Percentiles rank a stretch among this genome's conserved stretches.
These are phyloP conservation scores for Caenorhabditis macrosperma DNA, from an alignment of 2,888 invertebrate genomes.

Conservation along the genomic window DNA sequence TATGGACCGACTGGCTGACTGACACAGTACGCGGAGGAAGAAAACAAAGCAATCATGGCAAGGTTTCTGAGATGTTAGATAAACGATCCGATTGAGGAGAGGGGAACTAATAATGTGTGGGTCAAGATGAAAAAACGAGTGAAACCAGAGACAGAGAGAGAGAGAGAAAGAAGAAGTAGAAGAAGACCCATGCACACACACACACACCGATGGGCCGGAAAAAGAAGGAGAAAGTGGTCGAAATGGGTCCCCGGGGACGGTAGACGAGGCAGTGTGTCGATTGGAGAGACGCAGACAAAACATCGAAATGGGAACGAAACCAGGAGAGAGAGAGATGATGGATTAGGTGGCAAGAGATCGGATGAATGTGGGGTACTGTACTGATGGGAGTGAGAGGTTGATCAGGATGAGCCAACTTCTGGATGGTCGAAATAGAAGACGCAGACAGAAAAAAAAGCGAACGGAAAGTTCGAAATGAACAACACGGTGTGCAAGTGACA, in stretches of 20 bases:
- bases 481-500: background rate
- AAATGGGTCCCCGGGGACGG: slow-evolving; percentile 55
- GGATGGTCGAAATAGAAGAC: background rate
- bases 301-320: slow-evolving; percentile 21
- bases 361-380: no score
- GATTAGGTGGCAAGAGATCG: slow-evolving; percentile 26
- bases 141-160: slow-evolving; percentile 9
- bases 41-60: background rate
- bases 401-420: slow-evolving; percentile 12
- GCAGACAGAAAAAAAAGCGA: background rate
- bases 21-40: background rate
- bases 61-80: slow-evolving; percentile 26
- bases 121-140: slow-evolving; percentile 33
- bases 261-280: slow-evolving; percentile 8
- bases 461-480: background rate
- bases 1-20: background rate
- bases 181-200: slow-evolving; percentile 31
- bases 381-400: background rate
- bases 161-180: no score
- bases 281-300: slow-evolving; percentile 41
- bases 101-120: slow-evolving; percentile 36
- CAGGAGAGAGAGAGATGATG: slow-evolving; percentile 31
- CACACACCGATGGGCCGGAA: slow-evolving; percentile 50
- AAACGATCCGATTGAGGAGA: slow-evolving; percentile 16
- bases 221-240: slow-evolving; percentile 47